These are phyloP conservation scores for Lasioglossum morio DNA, from an alignment of 2,888 invertebrate species.

Conservation along the genomic window DNA sequence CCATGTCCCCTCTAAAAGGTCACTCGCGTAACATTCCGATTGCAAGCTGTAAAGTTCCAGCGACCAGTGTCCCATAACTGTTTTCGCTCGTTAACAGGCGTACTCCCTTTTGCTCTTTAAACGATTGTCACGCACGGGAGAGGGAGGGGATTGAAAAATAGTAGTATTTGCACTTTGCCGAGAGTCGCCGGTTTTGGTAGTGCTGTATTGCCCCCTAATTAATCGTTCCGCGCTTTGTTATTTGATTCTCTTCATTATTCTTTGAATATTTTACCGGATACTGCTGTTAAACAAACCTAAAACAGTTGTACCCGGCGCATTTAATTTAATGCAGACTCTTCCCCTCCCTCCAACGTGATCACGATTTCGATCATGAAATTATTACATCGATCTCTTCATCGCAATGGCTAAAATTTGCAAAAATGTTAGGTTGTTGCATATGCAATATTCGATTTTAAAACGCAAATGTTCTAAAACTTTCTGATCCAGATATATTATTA, in stretches of 20 bases:
- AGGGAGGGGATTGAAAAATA: conserved; percentile 44
- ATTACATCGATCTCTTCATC: background rate
- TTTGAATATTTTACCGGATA: background rate
- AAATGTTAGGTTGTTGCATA: background rate
- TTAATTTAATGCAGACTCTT: background rate
- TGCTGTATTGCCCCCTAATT: conserved; percentile 25
- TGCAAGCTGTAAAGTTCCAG: conserved; percentile 55
- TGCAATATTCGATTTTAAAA: background rate
- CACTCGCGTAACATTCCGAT: conserved; percentile 57
- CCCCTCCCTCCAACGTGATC: background rate
- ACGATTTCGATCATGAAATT: background rate
- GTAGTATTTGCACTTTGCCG: conserved; percentile 39
- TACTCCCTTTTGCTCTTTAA: conserved; percentile 55
- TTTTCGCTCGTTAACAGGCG: conserved; percentile 52
- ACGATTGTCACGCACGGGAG: conserved; percentile 47
- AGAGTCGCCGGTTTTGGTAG: conserved; percentile 27
- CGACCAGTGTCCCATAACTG: conserved; percentile 53
- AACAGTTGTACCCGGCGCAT: background rate
- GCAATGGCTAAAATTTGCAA: background rate
- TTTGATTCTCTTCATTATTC: conserved; percentile 12
- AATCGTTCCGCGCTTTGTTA: conserved; percentile 1
- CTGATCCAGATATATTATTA: background rate
- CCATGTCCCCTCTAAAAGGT: conserved; percentile 55
- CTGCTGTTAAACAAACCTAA: conserved; percentile 3
- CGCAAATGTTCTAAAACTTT: background rate